phyloP scores from a whole-genome alignment of 2,888 invertebrate species.

The Mycalesis mineus region DNA sequence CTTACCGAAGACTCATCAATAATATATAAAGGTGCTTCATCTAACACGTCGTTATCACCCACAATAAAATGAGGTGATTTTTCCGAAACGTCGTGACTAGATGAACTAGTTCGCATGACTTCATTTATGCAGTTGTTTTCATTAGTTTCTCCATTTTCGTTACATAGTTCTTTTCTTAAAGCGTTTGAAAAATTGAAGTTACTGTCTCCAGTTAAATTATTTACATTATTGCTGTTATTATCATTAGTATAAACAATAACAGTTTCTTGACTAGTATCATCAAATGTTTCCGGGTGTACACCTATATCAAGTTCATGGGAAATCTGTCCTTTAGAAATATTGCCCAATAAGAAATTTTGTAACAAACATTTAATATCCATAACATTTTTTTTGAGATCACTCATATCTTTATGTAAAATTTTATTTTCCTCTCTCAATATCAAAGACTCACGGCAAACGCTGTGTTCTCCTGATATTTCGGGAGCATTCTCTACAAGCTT shows the following conservation, averaged over 20 bases:
- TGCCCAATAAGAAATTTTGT: conserved; percentile 21
- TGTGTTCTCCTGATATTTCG: conserved; percentile 5
- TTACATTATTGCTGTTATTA: neutral
- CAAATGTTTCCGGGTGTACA: conserved; percentile 10
- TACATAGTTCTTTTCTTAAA: neutral
- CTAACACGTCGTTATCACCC: neutral
- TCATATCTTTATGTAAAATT: conserved; percentile 33
- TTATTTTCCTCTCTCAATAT: conserved; percentile 39
- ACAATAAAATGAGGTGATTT: neutral
- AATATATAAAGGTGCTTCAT: neutral
- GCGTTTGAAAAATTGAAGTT: neutral
- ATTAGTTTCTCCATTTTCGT: neutral
- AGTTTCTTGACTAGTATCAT: conserved; percentile 21
- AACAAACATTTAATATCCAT: conserved; percentile 36
- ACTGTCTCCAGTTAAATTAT: neutral
- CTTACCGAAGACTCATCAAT: neutral
- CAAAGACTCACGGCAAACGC: conserved; percentile 36
- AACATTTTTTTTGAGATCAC: conserved; percentile 37
- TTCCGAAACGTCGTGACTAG: neutral
- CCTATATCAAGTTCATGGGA: conserved; percentile 2
- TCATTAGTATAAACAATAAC: conserved; percentile 9
- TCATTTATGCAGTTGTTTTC: neutral
- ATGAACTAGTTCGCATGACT: neutral
- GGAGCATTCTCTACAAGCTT: neutral
- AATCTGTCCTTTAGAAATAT: conserved; percentile 4